Conservation (phyloP, 2,888 invertebrate species). For the Stenodema calcarata region DNA sequence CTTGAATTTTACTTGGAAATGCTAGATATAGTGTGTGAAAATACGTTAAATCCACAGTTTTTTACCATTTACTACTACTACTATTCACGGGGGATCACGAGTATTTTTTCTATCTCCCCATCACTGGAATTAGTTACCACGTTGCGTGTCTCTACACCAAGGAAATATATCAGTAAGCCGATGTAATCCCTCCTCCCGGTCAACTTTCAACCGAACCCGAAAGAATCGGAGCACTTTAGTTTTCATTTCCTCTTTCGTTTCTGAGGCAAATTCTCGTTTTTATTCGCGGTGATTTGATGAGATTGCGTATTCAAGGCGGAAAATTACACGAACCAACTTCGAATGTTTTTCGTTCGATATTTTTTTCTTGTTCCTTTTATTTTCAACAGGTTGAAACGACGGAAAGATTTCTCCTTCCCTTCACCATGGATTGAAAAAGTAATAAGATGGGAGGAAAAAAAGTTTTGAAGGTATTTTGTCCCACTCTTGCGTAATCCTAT, state of each 20-base stretch:
- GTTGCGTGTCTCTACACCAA: too few species aligned
- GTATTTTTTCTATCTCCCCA: too few species aligned
- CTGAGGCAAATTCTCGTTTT: background rate
- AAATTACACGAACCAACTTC: background rate
- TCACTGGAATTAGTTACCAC: too few species aligned
- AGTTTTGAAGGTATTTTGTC: conserved; percentile 36
- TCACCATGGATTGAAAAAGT: conserved; percentile 39
- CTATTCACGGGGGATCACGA: too few species aligned
- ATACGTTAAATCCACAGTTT: too few species aligned
- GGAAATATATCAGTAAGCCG: too few species aligned
- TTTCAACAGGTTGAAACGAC: conserved; percentile 4
- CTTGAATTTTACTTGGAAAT: too few species aligned
- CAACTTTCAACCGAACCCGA: background rate
- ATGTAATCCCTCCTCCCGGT: background rate
- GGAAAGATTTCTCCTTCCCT: background rate
- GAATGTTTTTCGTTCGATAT: conserved; percentile 26
- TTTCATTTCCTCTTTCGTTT: background rate
- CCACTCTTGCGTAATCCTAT: conserved; percentile 40
- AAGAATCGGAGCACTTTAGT: background rate
- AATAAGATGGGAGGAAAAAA: conserved; percentile 34
- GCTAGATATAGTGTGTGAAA: too few species aligned
- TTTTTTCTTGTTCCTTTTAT: conserved; percentile 9
- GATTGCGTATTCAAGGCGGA: conserved; percentile 35
- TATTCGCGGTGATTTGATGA: conserved; percentile 13
- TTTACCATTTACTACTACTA: too few species aligned